A percentile compares a stretch with the other conserved stretches of the same genome.
Evolutionary conservation across 2,888 invertebrate genomes (phyloP).

Genomic region (Agrochola litura): DNA sequence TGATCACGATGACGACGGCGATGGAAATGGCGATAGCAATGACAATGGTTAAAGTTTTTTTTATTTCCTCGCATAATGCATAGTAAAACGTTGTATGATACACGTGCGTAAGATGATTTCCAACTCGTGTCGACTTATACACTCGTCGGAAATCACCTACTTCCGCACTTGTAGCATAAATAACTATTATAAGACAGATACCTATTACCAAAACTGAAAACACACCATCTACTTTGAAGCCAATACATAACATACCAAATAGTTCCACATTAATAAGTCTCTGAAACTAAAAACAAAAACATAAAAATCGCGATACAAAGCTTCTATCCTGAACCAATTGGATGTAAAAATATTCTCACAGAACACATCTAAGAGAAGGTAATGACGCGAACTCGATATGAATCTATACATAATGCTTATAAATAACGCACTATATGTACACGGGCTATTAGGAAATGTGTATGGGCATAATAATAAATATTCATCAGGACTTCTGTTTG

Average conservation of each 20-base stretch:
- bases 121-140: too few relatives aligned
- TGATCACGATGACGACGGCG: too few relatives aligned
- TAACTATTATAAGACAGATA: not conserved
- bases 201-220: not conserved
- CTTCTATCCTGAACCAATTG: constrained; percentile 65
- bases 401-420: constrained; percentile 75
- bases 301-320: constrained; percentile 56
- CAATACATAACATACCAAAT: constrained; percentile 12
- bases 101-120: too few relatives aligned
- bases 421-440: constrained; percentile 74
- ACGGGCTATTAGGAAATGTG: constrained; percentile 79
- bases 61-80: too few relatives aligned
- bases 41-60: too few relatives aligned
- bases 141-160: too few relatives aligned
- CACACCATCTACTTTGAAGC: not conserved
- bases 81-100: too few relatives aligned
- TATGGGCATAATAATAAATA: constrained; percentile 78
- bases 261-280: constrained; percentile 17
- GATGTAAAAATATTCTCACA: constrained; percentile 70
- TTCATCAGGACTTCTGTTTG: constrained; percentile 80
- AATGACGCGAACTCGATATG: constrained; percentile 81
- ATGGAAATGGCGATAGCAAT: too few relatives aligned
- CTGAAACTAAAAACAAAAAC: constrained; percentile 53
- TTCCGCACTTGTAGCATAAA: too few relatives aligned
- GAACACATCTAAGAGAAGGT: constrained; percentile 80